Evolutionary conservation across 1,140 invertebrate species (phyloP).

Genomic region (Spodoptera frugiperda): DNA sequence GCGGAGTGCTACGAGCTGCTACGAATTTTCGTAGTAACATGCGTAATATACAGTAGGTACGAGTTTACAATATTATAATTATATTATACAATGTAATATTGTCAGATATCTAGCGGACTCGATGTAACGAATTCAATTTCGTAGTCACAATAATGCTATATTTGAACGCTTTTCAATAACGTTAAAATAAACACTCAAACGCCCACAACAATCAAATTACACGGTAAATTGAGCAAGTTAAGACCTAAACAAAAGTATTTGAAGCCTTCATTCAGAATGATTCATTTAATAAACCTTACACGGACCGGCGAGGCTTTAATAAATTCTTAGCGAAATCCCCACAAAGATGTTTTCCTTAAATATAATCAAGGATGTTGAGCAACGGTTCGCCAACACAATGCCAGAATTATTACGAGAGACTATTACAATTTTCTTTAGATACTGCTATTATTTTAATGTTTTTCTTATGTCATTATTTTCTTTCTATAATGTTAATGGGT

Average conservation of each 20-base stretch:
- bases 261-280: slow-evolving; percentile 44
- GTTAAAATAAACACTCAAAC: neutral
- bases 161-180: neutral
- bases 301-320: slow-evolving; percentile 43
- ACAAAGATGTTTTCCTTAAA: slow-evolving; percentile 51
- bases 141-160: too few relatives aligned
- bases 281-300: slow-evolving; percentile 46
- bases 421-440: slow-evolving; percentile 44
- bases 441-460: slow-evolving; percentile 41
- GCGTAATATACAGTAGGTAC: too few relatives aligned
- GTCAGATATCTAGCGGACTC: too few relatives aligned
- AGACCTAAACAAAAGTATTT: slow-evolving; percentile 44
- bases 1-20: too few relatives aligned
- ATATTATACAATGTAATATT: too few relatives aligned
- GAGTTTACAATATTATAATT: too few relatives aligned
- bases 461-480: slow-evolving; percentile 14
- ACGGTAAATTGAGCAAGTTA: slow-evolving; percentile 30
- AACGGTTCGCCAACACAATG: slow-evolving; percentile 30
- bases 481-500: neutral
- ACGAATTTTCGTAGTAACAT: too few relatives aligned
- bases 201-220: slow-evolving; percentile 14
- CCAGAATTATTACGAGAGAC: slow-evolving; percentile 36
- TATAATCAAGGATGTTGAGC: slow-evolving; percentile 48
- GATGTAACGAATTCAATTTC: too few relatives aligned
- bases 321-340: slow-evolving; percentile 49